Evolutionary conservation across 2,888 invertebrate species (phyloP), one percentile per base, ranked within the genome.

Genomic region (Apodemia hepburni): DNA sequence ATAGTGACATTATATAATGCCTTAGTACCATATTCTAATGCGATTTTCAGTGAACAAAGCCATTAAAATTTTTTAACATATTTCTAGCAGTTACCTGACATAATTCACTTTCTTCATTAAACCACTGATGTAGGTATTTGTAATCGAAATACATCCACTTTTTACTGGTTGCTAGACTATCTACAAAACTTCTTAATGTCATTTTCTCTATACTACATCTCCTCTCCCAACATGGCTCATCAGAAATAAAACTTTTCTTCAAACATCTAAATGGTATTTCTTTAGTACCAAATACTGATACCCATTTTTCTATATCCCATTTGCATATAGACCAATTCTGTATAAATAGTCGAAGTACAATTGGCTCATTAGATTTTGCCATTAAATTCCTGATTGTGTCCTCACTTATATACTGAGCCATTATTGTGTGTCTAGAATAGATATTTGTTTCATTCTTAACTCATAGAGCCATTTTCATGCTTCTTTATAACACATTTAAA

Each of bases 121-220:
- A 94, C 93, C 95, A 94, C 65, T 95, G 93, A 66, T 93, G 92
- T 81, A 97, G 92, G 80, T 96, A 94, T 85, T 97, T 97, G 78
- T 97, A 97, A 84, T 97, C 97, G 83, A 96, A 96, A 83, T 97
- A 97, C 83, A 94, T 93, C 95, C 96, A 97, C 68, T 93, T 90
- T 3, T 92, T 75, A 60, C 77, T 80, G 29, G 82, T 73, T 15
- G 80, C 69, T 35, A 76, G 73, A 33, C 79, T 74, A 9, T 87
- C 76, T 1, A 94, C 69, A 82, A 98, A 96, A 61, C 95, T 92
- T 63, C 84, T 79, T 71, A 97, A 93, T 2, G 93, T 94, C 78
- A 95, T 92, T 42, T 85, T 78, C 61, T 92, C 82, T 47, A 83
- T 85, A n/a, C 80, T 77, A 72, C 97, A 95, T 59, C 92, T 92